Percentiles rank a stretch among this genome's conserved stretches.
These are phyloP conservation scores for Ceratosolen solmsi DNA, from an alignment of 1,140 invertebrate species.

Conservation along the genomic window DNA sequence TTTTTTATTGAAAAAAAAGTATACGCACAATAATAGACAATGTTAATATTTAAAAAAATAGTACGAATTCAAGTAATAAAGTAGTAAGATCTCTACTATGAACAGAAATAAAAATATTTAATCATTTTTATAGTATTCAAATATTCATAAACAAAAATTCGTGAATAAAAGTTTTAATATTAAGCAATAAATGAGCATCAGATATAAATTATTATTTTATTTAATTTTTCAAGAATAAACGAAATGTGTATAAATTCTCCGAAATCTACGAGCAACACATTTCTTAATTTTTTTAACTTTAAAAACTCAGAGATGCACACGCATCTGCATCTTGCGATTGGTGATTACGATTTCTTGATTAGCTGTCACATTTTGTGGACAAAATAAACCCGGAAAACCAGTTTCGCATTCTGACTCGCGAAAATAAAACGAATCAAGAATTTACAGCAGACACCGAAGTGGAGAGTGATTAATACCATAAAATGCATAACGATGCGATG, in stretches of 20 bases:
- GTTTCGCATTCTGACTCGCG: slow-evolving; percentile 38
- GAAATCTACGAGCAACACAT: slow-evolving; percentile 48
- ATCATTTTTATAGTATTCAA: too few relatives aligned
- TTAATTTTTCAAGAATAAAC: slow-evolving; percentile 43
- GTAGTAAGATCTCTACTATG: too few relatives aligned
- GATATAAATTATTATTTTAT: slow-evolving; percentile 30
- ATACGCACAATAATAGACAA: too few relatives aligned
- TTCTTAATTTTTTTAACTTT: slow-evolving; percentile 32
- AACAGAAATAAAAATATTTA: too few relatives aligned
- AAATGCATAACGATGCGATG: slow-evolving; percentile 44
- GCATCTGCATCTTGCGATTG: slow-evolving; percentile 49
- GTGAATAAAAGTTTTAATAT: too few relatives aligned
- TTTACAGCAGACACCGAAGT: slow-evolving; percentile 41
- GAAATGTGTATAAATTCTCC: slow-evolving; percentile 41
- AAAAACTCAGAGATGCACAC: slow-evolving; percentile 47
- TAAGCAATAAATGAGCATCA: slow-evolving; percentile 38
- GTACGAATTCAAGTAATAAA: too few relatives aligned
- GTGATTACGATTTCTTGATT: slow-evolving; percentile 50
- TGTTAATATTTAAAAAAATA: too few relatives aligned
- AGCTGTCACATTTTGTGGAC: slow-evolving; percentile 50
- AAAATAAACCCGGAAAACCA: slow-evolving; percentile 49
- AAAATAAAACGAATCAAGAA: slow-evolving; percentile 45
- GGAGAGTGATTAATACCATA: slow-evolving; percentile 40
- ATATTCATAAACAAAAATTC: too few relatives aligned
- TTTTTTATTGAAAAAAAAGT: too few relatives aligned